Evolutionary conservation across 30 jellyfish, hydroid and myxozoan species (phyloP).

Genomic region (Mastigias papua): DNA sequence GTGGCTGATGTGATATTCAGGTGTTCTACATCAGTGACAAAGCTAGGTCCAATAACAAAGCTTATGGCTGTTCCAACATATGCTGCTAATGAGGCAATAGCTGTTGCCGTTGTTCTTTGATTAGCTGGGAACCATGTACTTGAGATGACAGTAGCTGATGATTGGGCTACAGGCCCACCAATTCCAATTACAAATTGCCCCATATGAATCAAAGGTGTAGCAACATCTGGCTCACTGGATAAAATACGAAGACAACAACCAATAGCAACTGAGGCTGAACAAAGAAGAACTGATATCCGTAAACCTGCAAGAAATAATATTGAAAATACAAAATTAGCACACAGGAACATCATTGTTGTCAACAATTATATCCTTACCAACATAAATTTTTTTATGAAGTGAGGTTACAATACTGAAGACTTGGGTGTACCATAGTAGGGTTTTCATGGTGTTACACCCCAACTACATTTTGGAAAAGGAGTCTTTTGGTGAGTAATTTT

Average conservation of each 20-base stretch:
- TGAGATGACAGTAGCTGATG: conserved; percentile 97
- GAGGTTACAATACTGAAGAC: too few species aligned
- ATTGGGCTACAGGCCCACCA: conserved; percentile 98
- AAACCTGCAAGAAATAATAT: conserved; percentile 58
- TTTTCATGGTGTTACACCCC: too few species aligned
- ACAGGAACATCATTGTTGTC: too few species aligned
- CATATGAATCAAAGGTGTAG: conserved; percentile 93
- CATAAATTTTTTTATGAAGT: too few species aligned
- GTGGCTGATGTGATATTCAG: conserved; percentile 1
- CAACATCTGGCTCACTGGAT: conserved; percentile 75
- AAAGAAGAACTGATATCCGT: conserved; percentile 71
- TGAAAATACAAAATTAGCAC: background rate
- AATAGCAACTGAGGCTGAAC: conserved; percentile 73
- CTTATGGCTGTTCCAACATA: conserved; percentile 98
- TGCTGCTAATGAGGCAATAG: conserved; percentile 94
- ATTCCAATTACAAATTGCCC: conserved; percentile 96
- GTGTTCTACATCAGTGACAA: conserved; percentile 79
- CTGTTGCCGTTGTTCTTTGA: conserved; percentile 98
- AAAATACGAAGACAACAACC: conserved; percentile 92
- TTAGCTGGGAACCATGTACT: conserved; percentile 99
- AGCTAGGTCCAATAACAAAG: conserved; percentile 89
- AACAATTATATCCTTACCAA: too few species aligned
- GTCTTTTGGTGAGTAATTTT: too few species aligned
- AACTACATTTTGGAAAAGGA: too few species aligned
- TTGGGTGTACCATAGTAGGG: too few species aligned